Evolutionary conservation across 2,113 vertebrate genomes (phyloP).

Genomic region (Alexandromys fortis): DNA sequence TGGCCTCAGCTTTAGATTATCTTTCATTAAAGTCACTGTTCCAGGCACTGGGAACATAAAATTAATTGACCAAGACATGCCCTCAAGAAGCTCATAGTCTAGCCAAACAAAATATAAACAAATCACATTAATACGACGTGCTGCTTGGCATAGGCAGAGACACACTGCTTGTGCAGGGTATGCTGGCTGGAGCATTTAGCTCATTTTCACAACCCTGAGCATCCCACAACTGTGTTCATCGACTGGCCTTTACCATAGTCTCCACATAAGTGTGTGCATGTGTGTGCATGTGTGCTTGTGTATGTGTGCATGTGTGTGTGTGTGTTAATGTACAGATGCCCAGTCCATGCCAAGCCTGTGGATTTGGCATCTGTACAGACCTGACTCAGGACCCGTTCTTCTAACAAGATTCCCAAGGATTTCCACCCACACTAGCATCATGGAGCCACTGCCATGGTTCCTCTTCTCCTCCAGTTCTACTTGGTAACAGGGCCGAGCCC

Average conservation of each 20-base stretch:
- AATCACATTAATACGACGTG: constrained; percentile 46
- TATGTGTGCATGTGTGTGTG: neutral
- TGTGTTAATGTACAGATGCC: neutral
- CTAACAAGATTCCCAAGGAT: neutral
- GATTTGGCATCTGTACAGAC: neutral
- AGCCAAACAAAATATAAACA: constrained; percentile 71
- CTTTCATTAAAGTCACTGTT: constrained; percentile 69
- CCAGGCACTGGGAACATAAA: constrained; percentile 58
- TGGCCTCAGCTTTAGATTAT: constrained; percentile 57
- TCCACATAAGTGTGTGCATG: neutral
- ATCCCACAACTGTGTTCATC: neutral
- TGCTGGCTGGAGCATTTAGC: neutral
- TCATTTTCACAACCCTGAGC: constrained; percentile 4
- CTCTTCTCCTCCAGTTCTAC: neutral
- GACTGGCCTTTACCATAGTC: neutral
- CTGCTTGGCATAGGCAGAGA: constrained; percentile 11
- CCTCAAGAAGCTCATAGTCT: constrained; percentile 75
- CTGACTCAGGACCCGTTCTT: neutral
- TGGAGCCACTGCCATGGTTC: neutral
- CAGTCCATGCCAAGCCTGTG: neutral
- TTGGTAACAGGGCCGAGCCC: neutral
- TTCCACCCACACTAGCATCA: neutral
- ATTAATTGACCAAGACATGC: constrained; percentile 71
- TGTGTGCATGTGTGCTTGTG: neutral
- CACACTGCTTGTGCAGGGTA: neutral